phyloP scores from a whole-genome alignment of 2,113 vertebrate genomes.

The Silurus glanis region DNA sequence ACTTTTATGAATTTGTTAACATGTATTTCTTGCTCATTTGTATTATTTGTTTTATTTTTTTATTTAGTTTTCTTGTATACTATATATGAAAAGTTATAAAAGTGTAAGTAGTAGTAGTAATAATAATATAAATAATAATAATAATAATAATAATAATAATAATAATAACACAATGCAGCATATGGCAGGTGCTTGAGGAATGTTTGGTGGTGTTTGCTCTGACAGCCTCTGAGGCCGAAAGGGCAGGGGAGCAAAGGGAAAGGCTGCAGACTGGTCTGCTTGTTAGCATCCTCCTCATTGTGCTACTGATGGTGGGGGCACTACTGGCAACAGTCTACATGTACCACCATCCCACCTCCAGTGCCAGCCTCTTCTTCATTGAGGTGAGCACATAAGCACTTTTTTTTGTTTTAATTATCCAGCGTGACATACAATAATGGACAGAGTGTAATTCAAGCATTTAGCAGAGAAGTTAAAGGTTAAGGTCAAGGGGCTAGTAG shows the following conservation, averaged over 20 bases:
- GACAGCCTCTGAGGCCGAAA: constrained; percentile 76
- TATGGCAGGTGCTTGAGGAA: neutral
- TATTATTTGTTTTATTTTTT: neutral
- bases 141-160: neutral
- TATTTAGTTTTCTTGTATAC: neutral
- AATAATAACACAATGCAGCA: neutral
- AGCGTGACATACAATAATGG: neutral
- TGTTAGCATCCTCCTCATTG: constrained; percentile 78
- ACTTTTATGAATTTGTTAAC: neutral
- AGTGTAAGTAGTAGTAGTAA: neutral
- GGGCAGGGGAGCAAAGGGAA: constrained; percentile 67
- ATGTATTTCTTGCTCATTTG: neutral
- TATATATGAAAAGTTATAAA: too few relatives aligned
- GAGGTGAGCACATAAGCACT: constrained; percentile 77
- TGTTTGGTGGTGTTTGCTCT: constrained; percentile 26
- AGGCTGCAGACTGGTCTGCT: constrained; percentile 80
- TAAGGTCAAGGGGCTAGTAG: neutral
- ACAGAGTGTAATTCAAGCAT: neutral
- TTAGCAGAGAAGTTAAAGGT: neutral
- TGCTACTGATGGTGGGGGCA: constrained; percentile 80
- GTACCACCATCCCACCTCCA: constrained; percentile 91
- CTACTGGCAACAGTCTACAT: constrained; percentile 84
- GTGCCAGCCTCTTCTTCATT: constrained; percentile 91
- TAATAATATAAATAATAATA: neutral
- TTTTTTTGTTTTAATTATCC: neutral